A percentile compares a stretch with the other conserved stretches of the same genome.
phyloP scores from a whole-genome alignment of 2,113 vertebrate species.

The Turnix velox region DNA sequence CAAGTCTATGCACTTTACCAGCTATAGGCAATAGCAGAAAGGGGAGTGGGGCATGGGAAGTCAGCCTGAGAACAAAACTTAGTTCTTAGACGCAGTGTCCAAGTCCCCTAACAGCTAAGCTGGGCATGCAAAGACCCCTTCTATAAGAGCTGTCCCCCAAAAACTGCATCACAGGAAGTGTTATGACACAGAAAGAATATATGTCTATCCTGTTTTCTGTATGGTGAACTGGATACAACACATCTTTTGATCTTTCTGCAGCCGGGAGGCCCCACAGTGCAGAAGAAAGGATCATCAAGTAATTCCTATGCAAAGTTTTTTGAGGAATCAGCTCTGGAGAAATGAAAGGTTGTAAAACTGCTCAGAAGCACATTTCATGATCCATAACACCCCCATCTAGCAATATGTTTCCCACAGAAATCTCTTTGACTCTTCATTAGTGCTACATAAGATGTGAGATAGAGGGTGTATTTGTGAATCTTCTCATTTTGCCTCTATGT shows the following conservation, averaged over 20 bases:
- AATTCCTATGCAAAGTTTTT: not conserved
- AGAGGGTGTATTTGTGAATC: not conserved
- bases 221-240: not conserved
- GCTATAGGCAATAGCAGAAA: not conserved
- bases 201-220: not conserved
- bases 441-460: not conserved
- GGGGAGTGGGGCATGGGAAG: not conserved
- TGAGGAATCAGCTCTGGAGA: not conserved
- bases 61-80: constrained; percentile 22
- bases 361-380: not conserved
- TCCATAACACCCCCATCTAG: not conserved
- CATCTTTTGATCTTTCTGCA: not conserved
- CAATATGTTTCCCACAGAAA: not conserved
- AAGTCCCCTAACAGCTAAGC: not conserved
- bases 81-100: not conserved
- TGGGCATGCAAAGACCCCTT: not conserved
- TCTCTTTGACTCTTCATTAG: not conserved
- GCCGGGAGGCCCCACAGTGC: not conserved
- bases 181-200: not conserved
- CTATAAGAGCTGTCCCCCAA: not conserved
- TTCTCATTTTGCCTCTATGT: not conserved
- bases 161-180: not conserved
- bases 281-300: not conserved
- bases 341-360: not conserved
- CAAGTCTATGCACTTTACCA: constrained; percentile 16